Percentiles rank a stretch among this genome's conserved stretches.
Conservation (phyloP, 2,888 invertebrate genomes). For the Thelaira solivaga region DNA sequence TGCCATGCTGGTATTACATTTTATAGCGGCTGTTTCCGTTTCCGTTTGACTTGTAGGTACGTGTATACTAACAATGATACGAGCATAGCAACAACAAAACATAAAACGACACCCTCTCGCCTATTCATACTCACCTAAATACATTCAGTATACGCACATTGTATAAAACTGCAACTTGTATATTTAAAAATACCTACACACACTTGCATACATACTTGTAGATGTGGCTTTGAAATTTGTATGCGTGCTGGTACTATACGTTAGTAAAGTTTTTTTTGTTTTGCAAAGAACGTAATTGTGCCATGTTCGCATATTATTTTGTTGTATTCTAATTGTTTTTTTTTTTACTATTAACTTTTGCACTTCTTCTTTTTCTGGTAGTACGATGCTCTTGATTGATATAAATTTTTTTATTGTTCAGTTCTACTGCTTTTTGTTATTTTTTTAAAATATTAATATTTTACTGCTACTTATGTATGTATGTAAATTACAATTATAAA, state of each 20-base stretch:
- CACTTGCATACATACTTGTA: not conserved
- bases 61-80: slow-evolving; percentile 41
- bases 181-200: too few relatives aligned
- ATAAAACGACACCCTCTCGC: too few relatives aligned
- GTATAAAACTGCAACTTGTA: too few relatives aligned
- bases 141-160: too few relatives aligned
- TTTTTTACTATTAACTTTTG: too few relatives aligned
- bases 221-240: not conserved
- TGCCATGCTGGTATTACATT: slow-evolving; percentile 63
- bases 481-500: too few relatives aligned
- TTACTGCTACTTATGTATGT: too few relatives aligned
- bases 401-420: slow-evolving; percentile 14
- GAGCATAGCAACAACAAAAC: slow-evolving; percentile 3
- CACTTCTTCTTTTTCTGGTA: not conserved
- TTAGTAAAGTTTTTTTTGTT: not conserved
- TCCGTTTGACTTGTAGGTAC: slow-evolving; percentile 65
- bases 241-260: not conserved
- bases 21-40: slow-evolving; percentile 64
- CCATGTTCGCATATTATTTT: slow-evolving; percentile 43
- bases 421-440: not conserved
- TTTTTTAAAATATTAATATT: not conserved
- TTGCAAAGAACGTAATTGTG: slow-evolving; percentile 27
- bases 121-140: too few relatives aligned
- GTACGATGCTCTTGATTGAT: slow-evolving; percentile 22
- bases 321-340: slow-evolving; percentile 11